Percentiles rank a stretch among this genome's conserved stretches.
Evolutionary conservation across 1,140 invertebrate genomes (phyloP).

Genomic region (Lepidostoma basale): DNA sequence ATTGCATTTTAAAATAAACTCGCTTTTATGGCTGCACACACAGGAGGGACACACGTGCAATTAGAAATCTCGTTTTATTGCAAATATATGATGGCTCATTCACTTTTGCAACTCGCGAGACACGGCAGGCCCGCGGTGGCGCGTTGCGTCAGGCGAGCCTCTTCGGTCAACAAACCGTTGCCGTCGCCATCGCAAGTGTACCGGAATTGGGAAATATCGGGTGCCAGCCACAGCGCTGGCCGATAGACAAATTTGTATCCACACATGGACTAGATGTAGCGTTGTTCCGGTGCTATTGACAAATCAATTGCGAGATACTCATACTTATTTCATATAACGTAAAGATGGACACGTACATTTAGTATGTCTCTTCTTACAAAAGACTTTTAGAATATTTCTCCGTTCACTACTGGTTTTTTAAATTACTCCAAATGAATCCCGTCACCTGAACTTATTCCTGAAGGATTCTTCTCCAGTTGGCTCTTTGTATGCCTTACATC

Average conservation of each 20-base stretch:
- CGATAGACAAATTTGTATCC: no score
- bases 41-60: conserved; percentile 1
- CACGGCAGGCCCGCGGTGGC: neutral
- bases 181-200: neutral
- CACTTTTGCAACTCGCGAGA: conserved; percentile 38
- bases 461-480: no score
- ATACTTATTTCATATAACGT: no score
- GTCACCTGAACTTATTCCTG: no score
- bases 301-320: neutral
- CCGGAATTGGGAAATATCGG: neutral
- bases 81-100: conserved; percentile 37
- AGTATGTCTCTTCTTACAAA: no score
- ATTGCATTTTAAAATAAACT: neutral
- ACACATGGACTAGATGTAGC: no score
- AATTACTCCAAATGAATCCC: no score
- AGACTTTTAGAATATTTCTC: no score
- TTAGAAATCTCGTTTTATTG: conserved; percentile 38
- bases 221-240: no score
- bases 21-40: neutral
- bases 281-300: neutral
- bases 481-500: no score
- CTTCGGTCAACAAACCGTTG: conserved; percentile 6
- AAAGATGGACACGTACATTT: no score
- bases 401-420: no score
- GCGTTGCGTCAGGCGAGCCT: neutral